phyloP scores from a whole-genome alignment of 2,888 invertebrate species.

The Esperia sulphurella region DNA sequence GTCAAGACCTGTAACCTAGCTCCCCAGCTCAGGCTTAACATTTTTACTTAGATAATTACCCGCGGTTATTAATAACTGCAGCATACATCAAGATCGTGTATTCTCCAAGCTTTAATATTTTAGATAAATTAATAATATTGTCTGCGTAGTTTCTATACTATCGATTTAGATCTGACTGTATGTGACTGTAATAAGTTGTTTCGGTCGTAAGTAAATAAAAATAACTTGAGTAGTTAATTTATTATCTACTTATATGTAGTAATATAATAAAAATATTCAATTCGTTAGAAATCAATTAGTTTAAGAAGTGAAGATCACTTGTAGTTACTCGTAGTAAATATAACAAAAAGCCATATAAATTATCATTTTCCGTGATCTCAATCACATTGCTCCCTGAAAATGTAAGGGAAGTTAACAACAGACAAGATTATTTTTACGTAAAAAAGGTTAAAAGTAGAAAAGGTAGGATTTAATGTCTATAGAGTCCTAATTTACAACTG shows the following conservation, averaged over 20 bases:
- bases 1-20: slow-evolving; percentile 71
- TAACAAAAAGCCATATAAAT: no score
- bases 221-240: no score
- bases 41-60: neutral
- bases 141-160: slow-evolving; percentile 7
- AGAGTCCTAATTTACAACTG: no score
- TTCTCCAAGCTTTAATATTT: slow-evolving; percentile 42
- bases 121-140: slow-evolving; percentile 14
- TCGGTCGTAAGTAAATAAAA: slow-evolving; percentile 10
- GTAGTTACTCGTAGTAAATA: no score
- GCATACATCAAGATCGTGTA: slow-evolving; percentile 4
- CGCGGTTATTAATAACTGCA: slow-evolving; percentile 5
- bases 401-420: neutral
- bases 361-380: neutral
- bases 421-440: neutral
- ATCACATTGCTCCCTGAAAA: neutral
- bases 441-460: neutral
- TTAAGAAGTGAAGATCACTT: neutral
- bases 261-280: no score
- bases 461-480: no score
- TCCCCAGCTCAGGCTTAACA: neutral
- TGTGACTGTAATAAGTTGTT: slow-evolving; percentile 4
- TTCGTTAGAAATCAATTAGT: neutral
- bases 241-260: neutral
- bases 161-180: slow-evolving; percentile 5